phyloP scores from a whole-genome alignment of 2,113 vertebrate genomes.

The Clarias gariepinus region DNA sequence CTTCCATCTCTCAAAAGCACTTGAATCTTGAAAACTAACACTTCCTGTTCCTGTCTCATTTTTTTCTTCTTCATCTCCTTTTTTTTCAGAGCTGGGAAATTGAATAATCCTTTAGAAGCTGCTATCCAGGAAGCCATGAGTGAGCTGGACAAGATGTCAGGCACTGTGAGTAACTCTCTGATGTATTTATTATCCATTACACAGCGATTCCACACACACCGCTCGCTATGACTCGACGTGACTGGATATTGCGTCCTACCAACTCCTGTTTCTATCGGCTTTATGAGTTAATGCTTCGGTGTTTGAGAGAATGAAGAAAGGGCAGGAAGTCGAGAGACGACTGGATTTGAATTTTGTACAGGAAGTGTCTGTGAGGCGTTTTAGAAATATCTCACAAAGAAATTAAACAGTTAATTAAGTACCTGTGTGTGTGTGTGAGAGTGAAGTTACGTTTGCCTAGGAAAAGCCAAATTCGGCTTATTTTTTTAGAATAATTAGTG shows the following conservation, averaged over 20 bases:
- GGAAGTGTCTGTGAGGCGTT: neutral
- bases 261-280: neutral
- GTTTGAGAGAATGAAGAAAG: too few relatives aligned
- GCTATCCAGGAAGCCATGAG: slow-evolving; percentile 99
- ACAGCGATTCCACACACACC: neutral
- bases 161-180: slow-evolving; percentile 83
- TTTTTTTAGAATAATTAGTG: too few relatives aligned
- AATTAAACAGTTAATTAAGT: neutral
- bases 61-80: slow-evolving; percentile 25
- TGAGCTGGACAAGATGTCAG: slow-evolving; percentile 97
- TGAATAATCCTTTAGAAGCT: slow-evolving; percentile 99
- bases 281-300: neutral
- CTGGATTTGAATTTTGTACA: neutral
- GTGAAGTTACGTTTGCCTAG: neutral
- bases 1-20: neutral
- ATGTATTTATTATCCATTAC: neutral
- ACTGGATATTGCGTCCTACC: neutral
- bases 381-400: neutral
- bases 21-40: neutral
- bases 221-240: too few relatives aligned
- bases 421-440: neutral
- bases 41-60: neutral
- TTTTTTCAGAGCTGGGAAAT: slow-evolving; percentile 84
- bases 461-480: too few relatives aligned
- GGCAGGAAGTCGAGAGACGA: neutral